Evolutionary conservation across 2,797 vertebrate species (phyloP), one percentile per base, ranked within the genome.

Genomic region (Argentina silus): DNA sequence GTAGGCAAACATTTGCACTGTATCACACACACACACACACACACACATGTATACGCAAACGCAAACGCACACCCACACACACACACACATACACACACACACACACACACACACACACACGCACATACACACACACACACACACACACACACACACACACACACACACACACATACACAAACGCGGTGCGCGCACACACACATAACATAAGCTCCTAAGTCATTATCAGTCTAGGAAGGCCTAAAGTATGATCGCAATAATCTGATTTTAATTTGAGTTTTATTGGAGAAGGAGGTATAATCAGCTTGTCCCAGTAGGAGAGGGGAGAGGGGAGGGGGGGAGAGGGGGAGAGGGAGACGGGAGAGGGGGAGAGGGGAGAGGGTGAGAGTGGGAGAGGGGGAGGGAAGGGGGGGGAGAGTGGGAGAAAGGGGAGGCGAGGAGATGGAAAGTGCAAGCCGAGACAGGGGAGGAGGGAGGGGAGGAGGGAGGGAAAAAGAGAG

Each of bases 251-350:
- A 91, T 90, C 81, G 76, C 88, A 89, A 88, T 90, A 90, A 92
- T 91, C 86, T 87, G 78, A 86, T 91, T 92, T 92, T 91, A 90
- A 93, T 90, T 90, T 89, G 90, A 87, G 83, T 90, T 89, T 81
- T 87, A 85, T 85, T 87, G 81, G 79, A 81, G 55, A 19, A 62
- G 67, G 78, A 63, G 21, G 9, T 79, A 83, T 91, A 90, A 91
- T 92, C 84, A 86, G 86, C 91, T 89, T 87, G 91, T 86, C 86
- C 88, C 83, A 82, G 81, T 89, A 91, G 89, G 87, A 86, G 80
- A 80, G 81, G 60, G 78, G 84, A 82, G 91, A 83, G 85, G 88
- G 82, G n/a, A 8, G 53, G n/a, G 53, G 6, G 19, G 6, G 8
- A 15, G 53, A 6, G 11, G 7, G 11, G 47, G 11, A 6, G 11